Evolutionary conservation across 2,888 invertebrate genomes (phyloP).

Genomic region (Neocrepidodera transversa): DNA sequence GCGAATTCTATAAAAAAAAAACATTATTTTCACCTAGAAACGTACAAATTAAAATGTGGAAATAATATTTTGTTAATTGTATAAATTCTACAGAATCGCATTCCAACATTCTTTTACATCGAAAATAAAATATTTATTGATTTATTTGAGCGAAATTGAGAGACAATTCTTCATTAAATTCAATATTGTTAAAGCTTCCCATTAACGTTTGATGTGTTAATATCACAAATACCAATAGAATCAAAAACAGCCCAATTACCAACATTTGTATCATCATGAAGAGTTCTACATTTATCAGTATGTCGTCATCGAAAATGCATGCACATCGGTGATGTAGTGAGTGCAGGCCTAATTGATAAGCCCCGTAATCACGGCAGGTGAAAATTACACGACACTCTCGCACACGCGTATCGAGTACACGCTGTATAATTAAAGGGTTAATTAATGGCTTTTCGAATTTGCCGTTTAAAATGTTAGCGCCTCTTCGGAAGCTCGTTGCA

Average conservation of each 20-base stretch:
- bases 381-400: conserved; percentile 46
- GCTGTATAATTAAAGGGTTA: conserved; percentile 55
- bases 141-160: no score
- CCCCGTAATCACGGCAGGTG: conserved; percentile 49
- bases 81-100: no score
- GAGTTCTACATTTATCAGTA: conserved; percentile 15
- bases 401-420: conserved; percentile 45
- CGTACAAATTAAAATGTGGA: no score
- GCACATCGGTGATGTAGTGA: conserved; percentile 23
- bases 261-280: conserved; percentile 6
- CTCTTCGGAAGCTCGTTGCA: conserved; percentile 25
- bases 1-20: no score
- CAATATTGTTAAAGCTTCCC: no score
- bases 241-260: neutral
- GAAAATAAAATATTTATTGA: no score
- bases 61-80: no score
- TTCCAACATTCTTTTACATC: no score
- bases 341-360: conserved; percentile 49
- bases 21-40: no score
- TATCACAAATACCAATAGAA: no score
- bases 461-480: conserved; percentile 51
- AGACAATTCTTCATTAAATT: no score
- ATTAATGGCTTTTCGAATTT: conserved; percentile 56
- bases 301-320: conserved; percentile 24
- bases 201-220: no score